These are phyloP conservation scores for Brachionichthys hirsutus DNA, from an alignment of 2,113 vertebrate species.

Conservation along the genomic window DNA sequence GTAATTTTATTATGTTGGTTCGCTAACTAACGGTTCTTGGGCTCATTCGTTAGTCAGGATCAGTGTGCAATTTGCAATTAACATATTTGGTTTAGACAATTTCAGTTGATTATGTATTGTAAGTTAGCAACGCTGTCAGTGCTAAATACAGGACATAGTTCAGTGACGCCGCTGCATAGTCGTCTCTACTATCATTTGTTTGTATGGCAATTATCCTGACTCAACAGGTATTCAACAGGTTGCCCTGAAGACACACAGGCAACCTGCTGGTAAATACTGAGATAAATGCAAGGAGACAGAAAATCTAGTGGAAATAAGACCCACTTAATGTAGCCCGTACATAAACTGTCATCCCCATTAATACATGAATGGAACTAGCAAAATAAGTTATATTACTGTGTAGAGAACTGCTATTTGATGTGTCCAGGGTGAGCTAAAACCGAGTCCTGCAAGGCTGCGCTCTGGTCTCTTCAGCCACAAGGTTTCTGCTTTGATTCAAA, in stretches of 20 bases:
- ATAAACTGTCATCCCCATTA: conserved; percentile 67
- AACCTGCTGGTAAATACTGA: conserved; percentile 52
- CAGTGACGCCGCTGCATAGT: neutral
- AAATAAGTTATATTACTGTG: conserved; percentile 67
- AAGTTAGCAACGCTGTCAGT: no score
- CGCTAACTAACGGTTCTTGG: no score
- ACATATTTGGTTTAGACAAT: no score
- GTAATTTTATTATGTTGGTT: no score
- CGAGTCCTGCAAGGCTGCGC: conserved; percentile 29
- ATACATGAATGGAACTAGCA: conserved; percentile 54
- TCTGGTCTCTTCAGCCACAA: conserved; percentile 35
- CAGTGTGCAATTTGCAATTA: no score
- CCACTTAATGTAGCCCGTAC: conserved; percentile 65
- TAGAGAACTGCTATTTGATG: conserved; percentile 68
- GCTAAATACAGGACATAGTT: no score
- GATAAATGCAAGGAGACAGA: conserved; percentile 61
- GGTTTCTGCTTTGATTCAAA: conserved; percentile 63
- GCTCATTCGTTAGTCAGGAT: no score
- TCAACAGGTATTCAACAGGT: conserved; percentile 15
- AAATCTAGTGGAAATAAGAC: conserved; percentile 65
- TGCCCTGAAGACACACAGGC: conserved; percentile 24
- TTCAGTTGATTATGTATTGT: no score
- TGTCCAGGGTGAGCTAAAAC: conserved; percentile 61
- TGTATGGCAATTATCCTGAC: conserved; percentile 1
- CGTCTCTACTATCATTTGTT: no score